A percentile compares a stretch with the other conserved stretches of the same genome.
phyloP scores from a whole-genome alignment of 2,797 vertebrate genomes.

The Nyctalus aviator region DNA sequence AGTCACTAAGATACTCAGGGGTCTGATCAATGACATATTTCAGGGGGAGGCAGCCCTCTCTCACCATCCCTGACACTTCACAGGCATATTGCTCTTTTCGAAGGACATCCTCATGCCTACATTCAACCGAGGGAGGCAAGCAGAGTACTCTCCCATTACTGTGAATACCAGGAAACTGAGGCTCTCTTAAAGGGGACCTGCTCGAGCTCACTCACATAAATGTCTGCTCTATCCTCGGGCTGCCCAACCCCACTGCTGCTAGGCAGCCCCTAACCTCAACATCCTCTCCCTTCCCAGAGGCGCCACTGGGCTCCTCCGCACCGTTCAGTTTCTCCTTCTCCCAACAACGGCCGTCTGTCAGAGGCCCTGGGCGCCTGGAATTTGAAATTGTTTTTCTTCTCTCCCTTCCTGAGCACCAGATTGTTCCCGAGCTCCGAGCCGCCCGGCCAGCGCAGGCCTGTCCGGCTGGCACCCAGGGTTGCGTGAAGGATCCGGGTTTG shows the following conservation, averaged over 20 bases:
- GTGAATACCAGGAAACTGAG: constrained; percentile 22
- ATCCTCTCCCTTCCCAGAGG: constrained; percentile 52
- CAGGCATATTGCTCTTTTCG: fast-evolving
- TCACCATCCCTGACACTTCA: neutral
- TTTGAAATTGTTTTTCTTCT: constrained; percentile 80
- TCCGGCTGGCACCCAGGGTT: constrained; percentile 54
- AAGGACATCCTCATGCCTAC: too few species aligned
- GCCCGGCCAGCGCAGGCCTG: constrained; percentile 52
- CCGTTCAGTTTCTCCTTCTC: constrained; percentile 46
- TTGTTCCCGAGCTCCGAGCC: constrained; percentile 46
- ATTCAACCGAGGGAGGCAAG: neutral
- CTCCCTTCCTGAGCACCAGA: constrained; percentile 72
- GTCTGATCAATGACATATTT: too few species aligned
- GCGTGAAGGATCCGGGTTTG: constrained; percentile 53
- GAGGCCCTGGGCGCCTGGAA: constrained; percentile 67
- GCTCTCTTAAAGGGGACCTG: neutral
- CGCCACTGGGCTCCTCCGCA: neutral
- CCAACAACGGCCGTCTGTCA: constrained; percentile 74
- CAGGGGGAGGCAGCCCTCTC: neutral
- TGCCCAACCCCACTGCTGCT: neutral
- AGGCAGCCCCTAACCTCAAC: constrained; percentile 60
- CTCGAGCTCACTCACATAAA: neutral
- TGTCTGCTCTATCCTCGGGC: neutral
- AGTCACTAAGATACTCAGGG: neutral
- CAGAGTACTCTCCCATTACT: neutral